Base-by-base conservation (phyloP, 1,140 invertebrate genomes). In the Drosophila neocordata region DNA sequence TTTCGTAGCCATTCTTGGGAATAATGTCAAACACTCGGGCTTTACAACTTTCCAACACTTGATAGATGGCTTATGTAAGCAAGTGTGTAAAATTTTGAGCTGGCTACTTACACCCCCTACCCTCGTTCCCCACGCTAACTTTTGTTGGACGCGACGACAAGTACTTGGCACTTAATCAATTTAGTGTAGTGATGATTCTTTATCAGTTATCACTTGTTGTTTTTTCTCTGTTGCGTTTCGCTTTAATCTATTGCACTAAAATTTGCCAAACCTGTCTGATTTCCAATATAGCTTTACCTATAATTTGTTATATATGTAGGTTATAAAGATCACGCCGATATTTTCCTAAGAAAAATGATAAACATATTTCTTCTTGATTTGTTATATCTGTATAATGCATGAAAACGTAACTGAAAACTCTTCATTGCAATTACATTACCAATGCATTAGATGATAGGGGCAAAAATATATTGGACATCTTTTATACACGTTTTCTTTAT, bases 91-190 rank as follows among this genome's bases (percentile, higher is more conserved):
- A 63, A 69, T 44, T 73, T 48, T 4, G 41, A 37, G 60, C 20
- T 15, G 57, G 66, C 59, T 44, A 76, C 62, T 74, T 75, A 73
- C 71, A 44, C 73, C 53, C 55, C 44, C 51, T n/a, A 15, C n/a
- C n/a, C n/a, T n/a, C n/a, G n/a, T n/a, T n/a, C n/a, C n/a, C n/a
- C n/a, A n/a, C n/a, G 72, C 70, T 64, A 59, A 55, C 38, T 18
- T 27, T 35, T 51, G 20, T 48, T 20, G 2, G n/a, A 11, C 15
- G 2, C 41, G 3, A 20, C 51, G 48, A 69, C 70, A 73, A 79
- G 71, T 75, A 72, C 67, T 65, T 75, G 77, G 62, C 77, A 80
- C 68, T 79, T 72, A 80, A 79, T 79, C 77, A 80, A 75, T 79
- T 24, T 79, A 70, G 67, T 75, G 60, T 18, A 44, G 41, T 44